phyloP scores from a whole-genome alignment of 2,797 vertebrate genomes.

The Hydrocynus forskahlii region DNA sequence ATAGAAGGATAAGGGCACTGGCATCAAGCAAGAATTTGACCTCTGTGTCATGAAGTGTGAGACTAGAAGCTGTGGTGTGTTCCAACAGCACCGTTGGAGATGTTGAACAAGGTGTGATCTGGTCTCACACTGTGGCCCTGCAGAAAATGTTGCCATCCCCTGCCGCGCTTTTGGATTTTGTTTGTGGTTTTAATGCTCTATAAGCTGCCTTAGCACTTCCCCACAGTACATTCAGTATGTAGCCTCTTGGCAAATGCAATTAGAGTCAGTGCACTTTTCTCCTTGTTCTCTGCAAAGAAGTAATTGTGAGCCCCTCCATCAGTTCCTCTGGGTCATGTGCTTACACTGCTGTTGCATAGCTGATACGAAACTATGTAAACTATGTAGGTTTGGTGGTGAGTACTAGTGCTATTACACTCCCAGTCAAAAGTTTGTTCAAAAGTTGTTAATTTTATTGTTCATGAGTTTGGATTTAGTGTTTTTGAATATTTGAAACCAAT shows the following conservation, averaged over 20 bases:
- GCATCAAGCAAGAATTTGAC: slow-evolving; percentile 7
- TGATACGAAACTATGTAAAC: background rate
- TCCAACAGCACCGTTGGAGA: background rate
- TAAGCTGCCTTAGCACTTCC: background rate
- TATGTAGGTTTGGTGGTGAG: background rate
- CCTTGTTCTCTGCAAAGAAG: background rate
- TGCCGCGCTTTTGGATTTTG: background rate
- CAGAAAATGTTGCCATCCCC: background rate
- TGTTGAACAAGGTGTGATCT: background rate
- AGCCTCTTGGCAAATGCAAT: background rate
- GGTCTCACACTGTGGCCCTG: background rate
- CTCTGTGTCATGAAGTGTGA: slow-evolving; percentile 12
- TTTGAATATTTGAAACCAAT: background rate
- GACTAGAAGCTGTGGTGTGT: background rate
- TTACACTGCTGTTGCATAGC: background rate
- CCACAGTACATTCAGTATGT: background rate
- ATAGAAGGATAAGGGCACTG: background rate
- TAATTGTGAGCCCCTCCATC: background rate
- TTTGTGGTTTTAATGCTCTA: background rate
- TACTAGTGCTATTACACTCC: background rate
- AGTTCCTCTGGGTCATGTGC: background rate
- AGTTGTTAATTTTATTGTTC: background rate
- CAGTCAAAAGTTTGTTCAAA: background rate
- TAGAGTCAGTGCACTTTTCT: background rate
- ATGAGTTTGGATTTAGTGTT: no score